Percentiles rank a stretch among this genome's conserved stretches.
phyloP scores from a whole-genome alignment of 1,140 invertebrate species.

The Globodera rostochiensis region DNA sequence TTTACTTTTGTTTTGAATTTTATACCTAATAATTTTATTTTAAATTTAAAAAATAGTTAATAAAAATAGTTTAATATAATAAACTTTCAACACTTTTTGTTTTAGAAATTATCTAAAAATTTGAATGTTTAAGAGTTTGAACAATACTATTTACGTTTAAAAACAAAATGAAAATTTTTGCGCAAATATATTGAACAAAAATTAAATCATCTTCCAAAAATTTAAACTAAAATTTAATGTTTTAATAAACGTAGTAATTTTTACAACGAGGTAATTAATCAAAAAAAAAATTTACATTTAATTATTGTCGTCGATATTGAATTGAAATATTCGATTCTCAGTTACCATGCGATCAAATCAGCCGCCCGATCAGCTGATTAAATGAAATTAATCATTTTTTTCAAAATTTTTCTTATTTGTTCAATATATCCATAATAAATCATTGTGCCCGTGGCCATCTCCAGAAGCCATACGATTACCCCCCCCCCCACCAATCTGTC shows the following conservation, averaged over 20 bases:
- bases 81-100: neutral
- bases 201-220: too few species aligned
- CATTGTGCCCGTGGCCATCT: neutral
- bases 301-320: too few species aligned
- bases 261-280: too few species aligned
- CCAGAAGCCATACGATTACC: neutral
- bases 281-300: too few species aligned
- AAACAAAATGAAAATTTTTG: neutral
- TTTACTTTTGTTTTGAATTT: neutral
- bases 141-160: neutral
- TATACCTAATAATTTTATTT: neutral
- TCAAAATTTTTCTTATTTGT: too few species aligned
- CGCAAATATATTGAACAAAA: too few species aligned
- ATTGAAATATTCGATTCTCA: too few species aligned
- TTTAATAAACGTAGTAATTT: too few species aligned
- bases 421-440: neutral
- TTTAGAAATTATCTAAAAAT: neutral
- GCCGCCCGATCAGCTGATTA: too few species aligned
- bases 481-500: neutral
- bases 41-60: neutral
- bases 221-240: too few species aligned
- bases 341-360: too few species aligned
- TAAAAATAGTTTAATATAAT: neutral
- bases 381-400: too few species aligned
- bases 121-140: neutral